These are phyloP conservation scores for Aphrophora alni DNA, from an alignment of 2,888 invertebrate genomes.

Conservation along the genomic window DNA sequence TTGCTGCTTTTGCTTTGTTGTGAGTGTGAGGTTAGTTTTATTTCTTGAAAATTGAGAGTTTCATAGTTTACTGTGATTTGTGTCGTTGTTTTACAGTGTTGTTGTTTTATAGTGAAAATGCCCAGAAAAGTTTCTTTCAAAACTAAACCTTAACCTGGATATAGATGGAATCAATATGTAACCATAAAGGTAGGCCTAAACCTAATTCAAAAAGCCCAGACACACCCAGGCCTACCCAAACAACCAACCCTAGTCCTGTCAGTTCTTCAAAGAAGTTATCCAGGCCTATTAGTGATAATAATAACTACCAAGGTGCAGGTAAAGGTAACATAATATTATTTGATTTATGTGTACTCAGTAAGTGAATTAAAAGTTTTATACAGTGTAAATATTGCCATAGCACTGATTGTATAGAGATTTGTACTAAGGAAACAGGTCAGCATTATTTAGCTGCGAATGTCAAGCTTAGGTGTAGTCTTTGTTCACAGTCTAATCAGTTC, in stretches of 20 bases:
- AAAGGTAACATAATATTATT: slow-evolving; percentile 21
- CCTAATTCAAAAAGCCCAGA: slow-evolving; percentile 2
- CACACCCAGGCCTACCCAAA: slow-evolving; percentile 4
- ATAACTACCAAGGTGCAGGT: slow-evolving; percentile 10
- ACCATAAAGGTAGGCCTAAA: slow-evolving; percentile 17
- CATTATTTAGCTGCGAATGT: slow-evolving; percentile 18
- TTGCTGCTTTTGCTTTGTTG: too few species aligned
- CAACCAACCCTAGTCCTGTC: background rate
- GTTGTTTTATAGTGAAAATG: slow-evolving; percentile 6
- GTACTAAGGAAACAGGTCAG: slow-evolving; percentile 3
- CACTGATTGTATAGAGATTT: slow-evolving; percentile 19
- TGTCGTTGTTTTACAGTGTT: too few species aligned
- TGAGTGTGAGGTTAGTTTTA: too few species aligned
- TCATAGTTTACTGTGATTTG: too few species aligned
- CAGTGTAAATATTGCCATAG: slow-evolving; percentile 25
- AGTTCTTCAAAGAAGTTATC: slow-evolving; percentile 19
- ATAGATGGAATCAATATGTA: slow-evolving; percentile 15
- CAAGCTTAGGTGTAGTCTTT: background rate
- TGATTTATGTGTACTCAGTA: slow-evolving; percentile 22
- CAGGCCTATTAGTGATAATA: background rate
- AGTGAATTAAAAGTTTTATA: slow-evolving; percentile 13
- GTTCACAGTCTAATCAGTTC: background rate
- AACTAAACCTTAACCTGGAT: slow-evolving; percentile 21
- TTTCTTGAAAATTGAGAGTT: too few species aligned
- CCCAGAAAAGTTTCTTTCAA: slow-evolving; percentile 17